Conservation (phyloP, 2,888 invertebrate genomes). For the Erannis defoliaria region DNA sequence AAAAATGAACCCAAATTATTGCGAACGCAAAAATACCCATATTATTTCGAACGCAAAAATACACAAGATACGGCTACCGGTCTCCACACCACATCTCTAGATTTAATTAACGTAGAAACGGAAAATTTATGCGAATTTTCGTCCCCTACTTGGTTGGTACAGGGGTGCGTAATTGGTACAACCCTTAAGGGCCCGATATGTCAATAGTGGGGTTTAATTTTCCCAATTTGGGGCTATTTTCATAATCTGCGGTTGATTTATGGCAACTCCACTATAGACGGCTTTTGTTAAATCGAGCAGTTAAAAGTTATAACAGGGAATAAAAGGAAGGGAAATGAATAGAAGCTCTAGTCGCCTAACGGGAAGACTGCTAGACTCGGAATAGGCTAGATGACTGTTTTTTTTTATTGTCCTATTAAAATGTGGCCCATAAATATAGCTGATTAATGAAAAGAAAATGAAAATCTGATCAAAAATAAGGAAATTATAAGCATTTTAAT, state of each 20-base stretch:
- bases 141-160: conserved; percentile 27
- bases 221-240: conserved; percentile 38
- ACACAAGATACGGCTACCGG: not conserved
- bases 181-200: conserved; percentile 41
- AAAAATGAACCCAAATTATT: no score
- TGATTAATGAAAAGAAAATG: no score
- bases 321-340: no score
- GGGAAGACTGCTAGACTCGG: no score
- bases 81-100: conserved; percentile 24
- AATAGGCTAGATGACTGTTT: no score
- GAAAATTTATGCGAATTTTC: conserved; percentile 43
- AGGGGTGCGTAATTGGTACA: conserved; percentile 42
- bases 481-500: no score
- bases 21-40: no score
- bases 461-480: no score
- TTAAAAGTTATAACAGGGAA: conserved; percentile 1
- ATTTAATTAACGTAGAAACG: conserved; percentile 42
- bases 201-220: conserved; percentile 42
- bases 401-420: no score
- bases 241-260: conserved; percentile 41
- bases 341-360: no score
- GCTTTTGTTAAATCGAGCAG: conserved; percentile 13
- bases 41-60: no score
- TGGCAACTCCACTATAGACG: conserved; percentile 16
- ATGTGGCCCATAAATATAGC: no score